Conservation (phyloP, 2,113 vertebrate genomes). For the Eidolon helvum region DNA sequence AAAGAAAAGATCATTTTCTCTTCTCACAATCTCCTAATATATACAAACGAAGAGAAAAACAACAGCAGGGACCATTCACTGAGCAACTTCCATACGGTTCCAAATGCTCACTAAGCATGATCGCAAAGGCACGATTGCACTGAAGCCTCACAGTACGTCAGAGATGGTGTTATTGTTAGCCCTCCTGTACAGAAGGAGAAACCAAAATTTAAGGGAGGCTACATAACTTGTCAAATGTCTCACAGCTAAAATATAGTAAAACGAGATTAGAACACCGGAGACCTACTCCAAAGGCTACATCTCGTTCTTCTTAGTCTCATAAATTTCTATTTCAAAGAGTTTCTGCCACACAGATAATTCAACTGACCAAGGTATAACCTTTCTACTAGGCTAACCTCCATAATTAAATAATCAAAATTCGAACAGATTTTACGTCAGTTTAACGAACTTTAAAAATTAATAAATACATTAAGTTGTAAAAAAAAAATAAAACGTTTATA, state of each 20-base stretch:
- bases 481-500: too few species aligned
- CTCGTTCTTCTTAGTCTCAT: background rate
- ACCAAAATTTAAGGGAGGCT: background rate
- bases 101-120: background rate
- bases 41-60: background rate
- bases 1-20: constrained; percentile 37
- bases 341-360: background rate
- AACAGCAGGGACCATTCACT: background rate
- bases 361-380: background rate
- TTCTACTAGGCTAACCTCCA: background rate
- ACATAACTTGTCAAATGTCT: background rate
- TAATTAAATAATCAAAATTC: constrained; percentile 44
- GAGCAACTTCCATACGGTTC: background rate
- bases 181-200: background rate
- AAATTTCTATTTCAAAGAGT: background rate
- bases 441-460: too few species aligned
- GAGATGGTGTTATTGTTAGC: too few species aligned
- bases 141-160: background rate
- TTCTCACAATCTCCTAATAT: background rate
- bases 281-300: background rate
- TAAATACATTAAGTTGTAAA: too few species aligned
- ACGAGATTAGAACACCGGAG: background rate
- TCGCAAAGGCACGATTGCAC: background rate
- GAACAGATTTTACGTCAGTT: background rate
- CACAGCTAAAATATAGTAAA: background rate